Evolutionary conservation across 2,888 invertebrate genomes (phyloP), one percentile per base, ranked within the genome.

Genomic region (Melieria picta): DNA sequence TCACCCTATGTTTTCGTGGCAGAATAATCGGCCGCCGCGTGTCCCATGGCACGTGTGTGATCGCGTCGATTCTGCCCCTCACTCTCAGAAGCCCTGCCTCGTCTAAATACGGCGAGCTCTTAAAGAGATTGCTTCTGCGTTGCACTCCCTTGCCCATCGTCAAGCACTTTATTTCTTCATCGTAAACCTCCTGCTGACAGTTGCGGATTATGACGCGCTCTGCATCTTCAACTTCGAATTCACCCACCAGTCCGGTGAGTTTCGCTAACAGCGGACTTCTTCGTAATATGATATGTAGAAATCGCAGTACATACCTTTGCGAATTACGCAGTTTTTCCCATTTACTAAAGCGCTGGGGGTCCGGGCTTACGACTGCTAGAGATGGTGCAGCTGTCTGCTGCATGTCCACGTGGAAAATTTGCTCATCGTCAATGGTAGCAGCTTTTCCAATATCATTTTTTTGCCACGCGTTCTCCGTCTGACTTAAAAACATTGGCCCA

Each of bases 281-380:
- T 30, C n/a, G 13, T 16, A 30, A 62, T 62, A 62, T 62, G 9
- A 7, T 47, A 16, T 16, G n/a, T 46, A 62, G 10, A 62, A 62
- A 47, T 5, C 30, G 47, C n/a, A 46, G 13, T 7, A 62, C 47
- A 10, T 4, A 47, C 5, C 62, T 46, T 13, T 61, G 61, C 7
- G 61, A 5, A 13, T 11, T 16, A 7, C 47, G 62, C 5, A 62
- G 47, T 0, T 10, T 13, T 11, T 62, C 62, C 62, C 47, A 50
- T 50, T 48, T 63, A 4, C 63, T 62, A 13, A 63, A 50, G 7
- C 50, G 63, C 48, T 10, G 4, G 10, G 50, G 63, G 42, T 63
- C 63, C 5, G 62, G 47, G 30, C 30, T 30, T 30, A 30, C 30
- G 30, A 30, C 30, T 30, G 2, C 30, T 30, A 30, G 30, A 30